phyloP scores from a whole-genome alignment of 2,113 vertebrate species.

The Pteruthius melanotis region DNA sequence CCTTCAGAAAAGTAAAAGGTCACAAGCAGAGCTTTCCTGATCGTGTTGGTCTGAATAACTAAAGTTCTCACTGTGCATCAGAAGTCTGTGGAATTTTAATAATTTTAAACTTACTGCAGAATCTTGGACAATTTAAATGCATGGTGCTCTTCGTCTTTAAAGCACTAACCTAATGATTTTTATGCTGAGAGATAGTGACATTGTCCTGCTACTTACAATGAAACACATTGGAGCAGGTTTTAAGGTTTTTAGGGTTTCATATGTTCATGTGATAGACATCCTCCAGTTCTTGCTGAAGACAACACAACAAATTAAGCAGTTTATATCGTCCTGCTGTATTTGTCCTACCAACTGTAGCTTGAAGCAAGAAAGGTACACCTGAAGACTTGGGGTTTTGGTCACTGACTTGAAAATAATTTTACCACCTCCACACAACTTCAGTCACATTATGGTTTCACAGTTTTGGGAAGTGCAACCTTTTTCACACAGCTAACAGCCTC shows the following conservation, averaged over 20 bases:
- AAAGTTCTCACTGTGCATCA: neutral
- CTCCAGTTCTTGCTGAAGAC: conserved; percentile 7
- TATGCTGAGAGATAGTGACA: neutral
- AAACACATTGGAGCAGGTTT: neutral
- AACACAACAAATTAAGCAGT: neutral
- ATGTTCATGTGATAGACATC: neutral
- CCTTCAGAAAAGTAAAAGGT: neutral
- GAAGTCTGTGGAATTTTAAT: neutral
- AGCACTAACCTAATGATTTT: neutral
- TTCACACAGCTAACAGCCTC: neutral
- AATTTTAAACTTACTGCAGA: neutral
- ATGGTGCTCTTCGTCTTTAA: neutral
- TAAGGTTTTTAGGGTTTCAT: conserved; percentile 24
- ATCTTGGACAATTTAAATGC: neutral
- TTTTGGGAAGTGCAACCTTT: neutral
- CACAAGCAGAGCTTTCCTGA: neutral
- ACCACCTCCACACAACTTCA: neutral
- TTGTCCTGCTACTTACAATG: neutral
- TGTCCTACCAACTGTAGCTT: neutral
- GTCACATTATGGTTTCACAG: neutral
- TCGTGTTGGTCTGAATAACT: neutral
- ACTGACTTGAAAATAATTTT: neutral
- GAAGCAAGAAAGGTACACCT: neutral
- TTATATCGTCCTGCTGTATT: neutral
- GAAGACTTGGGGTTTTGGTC: neutral